A percentile compares a stretch with the other conserved stretches of the same genome.
Conservation (phyloP, 1,140 invertebrate genomes). For the Paralvinella palmiformis region DNA sequence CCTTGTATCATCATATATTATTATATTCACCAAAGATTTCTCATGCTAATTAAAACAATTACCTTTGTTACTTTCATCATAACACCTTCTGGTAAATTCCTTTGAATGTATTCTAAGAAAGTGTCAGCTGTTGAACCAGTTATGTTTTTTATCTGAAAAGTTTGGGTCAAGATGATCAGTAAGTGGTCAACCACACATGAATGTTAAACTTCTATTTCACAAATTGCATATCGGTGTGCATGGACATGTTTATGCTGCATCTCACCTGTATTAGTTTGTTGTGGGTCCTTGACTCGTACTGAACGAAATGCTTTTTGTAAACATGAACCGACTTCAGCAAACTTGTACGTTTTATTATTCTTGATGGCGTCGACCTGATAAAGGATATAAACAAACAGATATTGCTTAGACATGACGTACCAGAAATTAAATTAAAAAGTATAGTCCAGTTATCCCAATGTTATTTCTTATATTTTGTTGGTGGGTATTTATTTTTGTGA, state of each 20-base stretch:
- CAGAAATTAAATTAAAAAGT: background rate
- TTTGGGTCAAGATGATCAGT: background rate
- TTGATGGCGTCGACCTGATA: constrained; percentile 64
- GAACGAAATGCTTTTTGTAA: constrained; percentile 89
- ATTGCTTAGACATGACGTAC: background rate
- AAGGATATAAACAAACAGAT: no score
- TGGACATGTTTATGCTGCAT: background rate
- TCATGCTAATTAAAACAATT: constrained; percentile 8
- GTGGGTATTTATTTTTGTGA: background rate
- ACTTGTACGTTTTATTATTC: constrained; percentile 69
- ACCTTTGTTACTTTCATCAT: constrained; percentile 89
- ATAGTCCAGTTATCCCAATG: background rate
- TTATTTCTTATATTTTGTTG: background rate
- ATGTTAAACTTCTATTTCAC: background rate
- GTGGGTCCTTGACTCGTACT: constrained; percentile 94
- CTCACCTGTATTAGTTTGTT: constrained; percentile 74
- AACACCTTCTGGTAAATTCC: constrained; percentile 95
- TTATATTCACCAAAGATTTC: background rate
- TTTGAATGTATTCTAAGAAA: constrained; percentile 90
- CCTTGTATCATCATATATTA: no score
- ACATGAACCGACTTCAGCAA: constrained; percentile 83
- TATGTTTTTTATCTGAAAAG: constrained; percentile 56
- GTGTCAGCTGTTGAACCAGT: constrained; percentile 94
- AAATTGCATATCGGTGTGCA: background rate
- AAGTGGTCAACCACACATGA: background rate